Evolutionary conservation across 2,113 vertebrate species (phyloP).

Genomic region (Numenius arquata): DNA sequence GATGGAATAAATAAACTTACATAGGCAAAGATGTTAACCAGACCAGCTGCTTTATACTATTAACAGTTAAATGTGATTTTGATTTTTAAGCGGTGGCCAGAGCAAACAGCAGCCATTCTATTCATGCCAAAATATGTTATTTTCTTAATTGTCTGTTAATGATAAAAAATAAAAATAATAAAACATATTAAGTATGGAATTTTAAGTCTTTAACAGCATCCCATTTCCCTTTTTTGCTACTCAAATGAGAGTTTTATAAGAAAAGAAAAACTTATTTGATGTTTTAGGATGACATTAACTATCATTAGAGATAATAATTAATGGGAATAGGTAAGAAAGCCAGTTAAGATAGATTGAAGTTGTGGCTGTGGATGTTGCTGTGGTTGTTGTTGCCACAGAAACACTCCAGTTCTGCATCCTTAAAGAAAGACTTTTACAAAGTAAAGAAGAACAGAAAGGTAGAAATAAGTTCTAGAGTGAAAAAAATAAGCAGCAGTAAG

Average conservation of each 20-base stretch:
- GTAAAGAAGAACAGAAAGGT: not conserved
- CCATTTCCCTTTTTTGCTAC: not conserved
- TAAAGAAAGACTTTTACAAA: not conserved
- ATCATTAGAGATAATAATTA: not conserved
- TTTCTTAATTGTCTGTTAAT: not conserved
- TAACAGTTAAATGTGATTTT: not conserved
- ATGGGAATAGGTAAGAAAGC: not conserved
- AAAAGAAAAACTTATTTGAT: not conserved
- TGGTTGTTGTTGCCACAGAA: not conserved
- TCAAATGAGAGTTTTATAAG: not conserved
- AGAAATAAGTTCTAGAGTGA: not conserved
- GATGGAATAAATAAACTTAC: not conserved
- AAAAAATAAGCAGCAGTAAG: not conserved
- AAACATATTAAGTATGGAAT: not conserved
- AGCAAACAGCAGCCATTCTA: not conserved
- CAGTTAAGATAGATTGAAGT: not conserved
- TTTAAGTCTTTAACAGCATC: not conserved
- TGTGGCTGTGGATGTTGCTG: not conserved
- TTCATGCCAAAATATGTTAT: not conserved
- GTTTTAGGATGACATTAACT: not conserved
- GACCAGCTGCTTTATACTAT: not conserved
- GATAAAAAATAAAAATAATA: not conserved
- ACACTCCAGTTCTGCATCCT: not conserved
- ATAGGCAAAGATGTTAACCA: not conserved
- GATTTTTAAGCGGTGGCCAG: not conserved